A percentile compares a stretch with the other conserved stretches of the same genome.
Evolutionary conservation across 2,888 invertebrate species (phyloP).

Genomic region (Meteorus cinctellus): DNA sequence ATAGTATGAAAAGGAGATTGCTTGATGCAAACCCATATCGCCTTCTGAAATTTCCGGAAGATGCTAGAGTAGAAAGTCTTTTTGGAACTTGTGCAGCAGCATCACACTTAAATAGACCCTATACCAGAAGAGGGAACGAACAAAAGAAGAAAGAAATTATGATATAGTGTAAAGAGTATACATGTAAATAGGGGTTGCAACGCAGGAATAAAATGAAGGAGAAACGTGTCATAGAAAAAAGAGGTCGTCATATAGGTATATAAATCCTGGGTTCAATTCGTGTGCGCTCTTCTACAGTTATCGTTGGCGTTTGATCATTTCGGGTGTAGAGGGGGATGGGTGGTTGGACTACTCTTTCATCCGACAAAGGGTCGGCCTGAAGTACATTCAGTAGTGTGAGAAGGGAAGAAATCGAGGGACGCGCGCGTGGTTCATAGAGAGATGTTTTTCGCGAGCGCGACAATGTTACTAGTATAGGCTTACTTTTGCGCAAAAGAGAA

Average conservation of each 20-base stretch:
- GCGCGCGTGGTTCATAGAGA: neutral
- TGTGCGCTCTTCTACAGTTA: constrained; percentile 14
- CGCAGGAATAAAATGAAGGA: neutral
- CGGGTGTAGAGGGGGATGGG: constrained; percentile 9
- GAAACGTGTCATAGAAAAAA: constrained; percentile 10
- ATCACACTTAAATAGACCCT: constrained; percentile 17
- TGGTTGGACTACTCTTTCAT: constrained; percentile 16
- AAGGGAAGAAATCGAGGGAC: neutral
- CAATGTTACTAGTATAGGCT: constrained; percentile 21
- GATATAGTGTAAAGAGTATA: neutral
- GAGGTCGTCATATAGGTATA: constrained; percentile 13
- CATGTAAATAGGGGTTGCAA: constrained; percentile 4
- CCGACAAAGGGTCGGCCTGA: constrained; percentile 27
- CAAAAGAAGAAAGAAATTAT: constrained; percentile 33
- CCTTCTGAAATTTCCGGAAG: constrained; percentile 8
- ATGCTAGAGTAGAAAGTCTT: constrained; percentile 18
- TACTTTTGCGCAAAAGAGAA: constrained; percentile 18
- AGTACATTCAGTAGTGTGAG: neutral
- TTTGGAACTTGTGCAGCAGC: neutral
- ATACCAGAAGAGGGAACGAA: constrained; percentile 11
- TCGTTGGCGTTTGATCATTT: constrained; percentile 41
- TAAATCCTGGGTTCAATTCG: constrained; percentile 6
- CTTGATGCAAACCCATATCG: constrained; percentile 7
- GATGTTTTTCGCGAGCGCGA: constrained; percentile 37
- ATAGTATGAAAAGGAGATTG: neutral